Evolutionary conservation across 2,797 vertebrate genomes (phyloP), one percentile per base, ranked within the genome.

Genomic region (Sebastes itinus): DNA sequence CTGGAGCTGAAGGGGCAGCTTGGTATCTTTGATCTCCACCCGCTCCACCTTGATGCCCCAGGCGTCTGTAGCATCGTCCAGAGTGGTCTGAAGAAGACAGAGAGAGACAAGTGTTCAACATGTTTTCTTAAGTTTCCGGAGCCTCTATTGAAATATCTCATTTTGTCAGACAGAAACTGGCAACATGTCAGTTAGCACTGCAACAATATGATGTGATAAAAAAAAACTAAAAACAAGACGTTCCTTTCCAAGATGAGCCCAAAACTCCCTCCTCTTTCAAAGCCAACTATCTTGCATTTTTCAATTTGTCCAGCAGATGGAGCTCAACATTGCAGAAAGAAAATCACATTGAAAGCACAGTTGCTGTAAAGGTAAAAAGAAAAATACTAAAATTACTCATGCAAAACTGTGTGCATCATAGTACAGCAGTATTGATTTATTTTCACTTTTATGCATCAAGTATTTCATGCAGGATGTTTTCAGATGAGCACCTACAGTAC

Each of bases 21-120:
- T 99, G 87, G 98, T 97, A 0, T 99, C 99, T 92, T 99, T 99
- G 80, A 99, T 99, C 89, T 99, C 99, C 92, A 99, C 98, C 0
- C 99, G 97, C 88, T 99, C 97, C 89, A 99, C 98, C 89, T 99
- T 99, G 82, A 99, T 99, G 3, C 98, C 98, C 98, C 98, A 99
- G 20, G 97, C 89, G 1, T 99, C 97, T 0, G 99, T 99, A 13
- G 98, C 99, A 0, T 96, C 97, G 5, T 99, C 98, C 72, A 99
- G 95, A 0, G 96, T 95, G 22, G 62, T 82, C 99, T 99, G 70
- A 18, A 30, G 54, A 20, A 73, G 30, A 80, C 63, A 80, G 30
- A 77, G 49, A 77, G 49, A 73, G 7, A 32, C 3, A 33, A 46
- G 49, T 14, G 4, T 9, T 68, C 4, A 35, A 60, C 3, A 2